Evolutionary conservation across 2,888 invertebrate genomes (phyloP), one percentile per base, ranked within the genome.

Genomic region (Toxonevra muliebris): DNA sequence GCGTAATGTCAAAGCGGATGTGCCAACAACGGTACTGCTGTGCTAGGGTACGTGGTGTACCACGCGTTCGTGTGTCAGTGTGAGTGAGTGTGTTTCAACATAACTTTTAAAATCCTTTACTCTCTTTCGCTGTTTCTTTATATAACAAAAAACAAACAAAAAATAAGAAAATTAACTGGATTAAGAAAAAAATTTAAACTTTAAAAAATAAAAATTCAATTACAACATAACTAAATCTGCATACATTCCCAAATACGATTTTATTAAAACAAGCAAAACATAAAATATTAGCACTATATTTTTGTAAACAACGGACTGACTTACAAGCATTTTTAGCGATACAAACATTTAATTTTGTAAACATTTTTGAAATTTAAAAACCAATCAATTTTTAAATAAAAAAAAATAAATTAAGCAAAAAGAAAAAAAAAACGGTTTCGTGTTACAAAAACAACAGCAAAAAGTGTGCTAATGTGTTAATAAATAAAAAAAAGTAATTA

Each of bases 301-400:
- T 60, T 19, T 79, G 80, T 80, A 80, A 77, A 79, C 80, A 80
- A 77, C 77, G 77, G 77, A 77, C 77, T 77, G 77, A 77, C 77
- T 77, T 79, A 78, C 77, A 80, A 80, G 77, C 77, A 77, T 77
- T 77, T 77, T 77, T 77, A 60, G 60, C 43, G 43, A 4, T 30
- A 30, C 19, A 43, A 58, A 58, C 58, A 58, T 58, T 58, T 58
- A 41, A 58, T 58, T 58, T 58, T 58, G 73, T 55, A 69, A 58
- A 63, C 45, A 73, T 73, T 41, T 17, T 40, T 7, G 30, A 30
- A 30, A 30, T 2, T 7, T 4, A 30, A 30, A 30, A 30, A 30
- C 2, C 2, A 30, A 30, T 30, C 30, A 4, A 2, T 30, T 4
- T 30, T 30, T 8, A 48, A 48, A 48, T 17, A 55, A 55, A 55